A percentile compares a stretch with the other conserved stretches of the same genome.
Evolutionary conservation across 2,113 vertebrate genomes (phyloP).

Genomic region (Sphaerodactylus townsendi): DNA sequence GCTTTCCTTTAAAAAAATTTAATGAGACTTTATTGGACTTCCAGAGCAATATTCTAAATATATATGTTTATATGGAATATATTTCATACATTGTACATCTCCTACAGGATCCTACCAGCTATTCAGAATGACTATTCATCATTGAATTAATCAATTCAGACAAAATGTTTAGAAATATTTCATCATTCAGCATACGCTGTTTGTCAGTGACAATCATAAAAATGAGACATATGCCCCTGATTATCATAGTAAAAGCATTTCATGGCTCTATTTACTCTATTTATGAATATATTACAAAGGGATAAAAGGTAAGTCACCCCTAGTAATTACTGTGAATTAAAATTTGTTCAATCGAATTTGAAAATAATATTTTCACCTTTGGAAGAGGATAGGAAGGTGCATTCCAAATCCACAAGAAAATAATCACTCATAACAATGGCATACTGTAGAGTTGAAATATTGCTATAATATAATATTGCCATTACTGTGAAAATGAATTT

Average conservation of each 20-base stretch:
- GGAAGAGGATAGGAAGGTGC: background rate
- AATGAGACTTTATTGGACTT: background rate
- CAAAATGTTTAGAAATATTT: background rate
- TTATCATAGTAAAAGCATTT: constrained; percentile 8
- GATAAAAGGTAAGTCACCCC: background rate
- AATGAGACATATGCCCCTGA: background rate
- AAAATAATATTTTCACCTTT: background rate
- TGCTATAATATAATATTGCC: constrained; percentile 32
- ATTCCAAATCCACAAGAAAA: constrained; percentile 1
- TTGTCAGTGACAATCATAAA: constrained; percentile 6
- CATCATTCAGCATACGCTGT: background rate
- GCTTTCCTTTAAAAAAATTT: too few relatives aligned
- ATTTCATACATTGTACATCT: background rate
- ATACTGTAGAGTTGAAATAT: constrained; percentile 15
- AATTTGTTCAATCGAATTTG: background rate
- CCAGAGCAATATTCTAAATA: background rate
- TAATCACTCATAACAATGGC: background rate
- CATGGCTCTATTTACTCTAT: constrained; percentile 10
- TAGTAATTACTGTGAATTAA: background rate
- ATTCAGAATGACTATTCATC: background rate
- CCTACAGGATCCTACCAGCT: too few relatives aligned
- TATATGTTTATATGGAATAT: background rate
- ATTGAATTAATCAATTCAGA: background rate
- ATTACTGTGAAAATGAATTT: constrained; percentile 43
- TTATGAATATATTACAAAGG: background rate